Evolutionary conservation across 1,140 invertebrate genomes (phyloP).

Genomic region (Antheraea mylitta): DNA sequence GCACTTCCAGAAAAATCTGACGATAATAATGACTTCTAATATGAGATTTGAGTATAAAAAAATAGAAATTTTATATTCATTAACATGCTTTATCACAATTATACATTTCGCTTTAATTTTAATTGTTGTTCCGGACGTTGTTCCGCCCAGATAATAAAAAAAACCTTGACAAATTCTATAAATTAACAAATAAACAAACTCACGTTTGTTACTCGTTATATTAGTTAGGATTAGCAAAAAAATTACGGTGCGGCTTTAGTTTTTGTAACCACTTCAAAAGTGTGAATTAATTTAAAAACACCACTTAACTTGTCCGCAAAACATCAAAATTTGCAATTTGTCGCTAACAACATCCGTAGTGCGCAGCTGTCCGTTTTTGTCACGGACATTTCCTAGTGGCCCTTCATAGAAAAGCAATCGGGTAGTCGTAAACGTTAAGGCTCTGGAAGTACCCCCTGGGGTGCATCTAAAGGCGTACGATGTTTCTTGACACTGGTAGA

Average conservation of each 20-base stretch:
- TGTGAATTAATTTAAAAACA: conserved; percentile 28
- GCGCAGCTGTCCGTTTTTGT: conserved; percentile 65
- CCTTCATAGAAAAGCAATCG: conserved; percentile 80
- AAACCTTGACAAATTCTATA: too few relatives aligned
- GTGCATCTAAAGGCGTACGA: conserved; percentile 62
- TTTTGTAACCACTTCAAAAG: conserved; percentile 23
- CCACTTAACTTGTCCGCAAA: conserved; percentile 21
- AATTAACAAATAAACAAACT: too few relatives aligned
- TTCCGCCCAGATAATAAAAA: too few relatives aligned
- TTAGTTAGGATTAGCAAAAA: too few relatives aligned
- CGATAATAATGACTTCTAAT: too few relatives aligned
- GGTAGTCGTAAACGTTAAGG: conserved; percentile 77
- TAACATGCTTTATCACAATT: too few relatives aligned
- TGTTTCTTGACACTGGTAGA: conserved; percentile 68
- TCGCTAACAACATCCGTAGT: conserved; percentile 50
- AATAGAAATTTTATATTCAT: too few relatives aligned
- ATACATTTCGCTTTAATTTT: too few relatives aligned
- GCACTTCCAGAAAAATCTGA: too few relatives aligned
- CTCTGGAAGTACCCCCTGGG: conserved; percentile 67
- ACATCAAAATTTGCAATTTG: conserved; percentile 41
- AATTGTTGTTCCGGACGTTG: too few relatives aligned
- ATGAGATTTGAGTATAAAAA: too few relatives aligned
- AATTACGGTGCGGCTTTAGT: not conserved
- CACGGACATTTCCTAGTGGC: conserved; percentile 53
- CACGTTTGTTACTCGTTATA: too few relatives aligned